phyloP scores from a whole-genome alignment of 2,888 invertebrate genomes.

The Epinotia bilunana region DNA sequence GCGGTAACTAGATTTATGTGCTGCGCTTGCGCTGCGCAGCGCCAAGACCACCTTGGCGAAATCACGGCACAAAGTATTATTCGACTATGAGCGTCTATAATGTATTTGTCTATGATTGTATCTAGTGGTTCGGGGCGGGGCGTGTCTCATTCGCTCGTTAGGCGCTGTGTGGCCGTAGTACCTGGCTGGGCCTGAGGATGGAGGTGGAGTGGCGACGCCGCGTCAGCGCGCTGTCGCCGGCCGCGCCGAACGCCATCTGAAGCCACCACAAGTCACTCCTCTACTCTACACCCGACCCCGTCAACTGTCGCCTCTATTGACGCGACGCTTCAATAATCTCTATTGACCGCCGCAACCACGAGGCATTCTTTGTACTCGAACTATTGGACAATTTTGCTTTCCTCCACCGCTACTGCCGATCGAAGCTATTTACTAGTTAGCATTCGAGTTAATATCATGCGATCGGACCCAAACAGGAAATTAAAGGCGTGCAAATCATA shows the following conservation, averaged over 20 bases:
- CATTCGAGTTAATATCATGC: slow-evolving; percentile 63
- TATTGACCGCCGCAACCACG: slow-evolving; percentile 63
- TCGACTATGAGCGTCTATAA: background rate
- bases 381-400: slow-evolving; percentile 14
- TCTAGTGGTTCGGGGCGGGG: background rate
- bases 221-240: slow-evolving; percentile 86
- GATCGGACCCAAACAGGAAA: slow-evolving; percentile 76
- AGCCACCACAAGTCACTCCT: slow-evolving; percentile 64
- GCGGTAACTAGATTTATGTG: too few species aligned
- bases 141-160: slow-evolving; percentile 40
- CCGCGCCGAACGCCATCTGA: slow-evolving; percentile 72
- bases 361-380: slow-evolving; percentile 59
- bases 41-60: too few species aligned
- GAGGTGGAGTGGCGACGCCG: slow-evolving; percentile 90
- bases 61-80: too few species aligned
- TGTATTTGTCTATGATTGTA: background rate
- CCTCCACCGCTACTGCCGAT: slow-evolving; percentile 46
- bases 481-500: slow-evolving; percentile 64
- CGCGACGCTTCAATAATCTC: slow-evolving; percentile 61
- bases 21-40: too few species aligned
- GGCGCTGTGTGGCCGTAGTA: slow-evolving; percentile 60
- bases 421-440: slow-evolving; percentile 45
- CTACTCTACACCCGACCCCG: slow-evolving; percentile 44
- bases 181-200: slow-evolving; percentile 87
- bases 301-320: slow-evolving; percentile 60